These are phyloP conservation scores for Dicycla oo DNA, from an alignment of 2,888 invertebrate species.

Conservation along the genomic window DNA sequence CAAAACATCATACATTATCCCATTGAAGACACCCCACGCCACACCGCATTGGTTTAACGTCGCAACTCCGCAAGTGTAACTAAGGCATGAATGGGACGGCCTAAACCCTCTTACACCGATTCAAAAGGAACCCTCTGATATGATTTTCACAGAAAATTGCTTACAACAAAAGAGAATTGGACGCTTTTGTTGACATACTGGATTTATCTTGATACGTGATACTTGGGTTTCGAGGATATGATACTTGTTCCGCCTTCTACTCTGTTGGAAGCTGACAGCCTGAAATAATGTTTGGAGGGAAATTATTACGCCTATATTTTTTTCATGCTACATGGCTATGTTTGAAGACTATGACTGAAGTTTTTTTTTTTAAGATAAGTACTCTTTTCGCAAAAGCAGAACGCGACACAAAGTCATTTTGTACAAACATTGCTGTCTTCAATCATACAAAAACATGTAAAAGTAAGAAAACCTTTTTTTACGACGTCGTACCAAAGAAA, in stretches of 20 bases:
- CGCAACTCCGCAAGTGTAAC: slow-evolving; percentile 76
- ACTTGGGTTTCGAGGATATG: slow-evolving; percentile 41
- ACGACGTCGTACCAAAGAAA: slow-evolving; percentile 10
- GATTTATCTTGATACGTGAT: slow-evolving; percentile 64
- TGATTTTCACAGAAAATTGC: slow-evolving; percentile 76
- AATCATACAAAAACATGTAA: background rate
- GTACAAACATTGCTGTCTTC: too few relatives aligned
- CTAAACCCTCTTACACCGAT: slow-evolving; percentile 75
- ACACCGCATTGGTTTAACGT: slow-evolving; percentile 69
- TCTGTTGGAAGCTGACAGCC: slow-evolving; percentile 3
- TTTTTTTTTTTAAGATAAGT: too few relatives aligned
- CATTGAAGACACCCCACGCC: slow-evolving; percentile 51
- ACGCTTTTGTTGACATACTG: slow-evolving; percentile 65
- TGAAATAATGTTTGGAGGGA: slow-evolving; percentile 6
- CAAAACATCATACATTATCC: slow-evolving; percentile 58
- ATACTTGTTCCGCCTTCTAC: slow-evolving; percentile 21
- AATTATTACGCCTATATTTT: slow-evolving; percentile 31
- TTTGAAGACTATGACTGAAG: too few relatives aligned
- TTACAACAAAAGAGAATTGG: slow-evolving; percentile 73
- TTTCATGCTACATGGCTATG: too few relatives aligned
- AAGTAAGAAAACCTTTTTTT: slow-evolving; percentile 18
- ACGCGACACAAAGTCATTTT: too few relatives aligned
- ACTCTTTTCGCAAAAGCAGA: too few relatives aligned
- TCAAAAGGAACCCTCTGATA: slow-evolving; percentile 74
- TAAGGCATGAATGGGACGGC: slow-evolving; percentile 76